These are phyloP conservation scores for Microchrysa polita DNA, from an alignment of 2,888 invertebrate species.

Conservation along the genomic window DNA sequence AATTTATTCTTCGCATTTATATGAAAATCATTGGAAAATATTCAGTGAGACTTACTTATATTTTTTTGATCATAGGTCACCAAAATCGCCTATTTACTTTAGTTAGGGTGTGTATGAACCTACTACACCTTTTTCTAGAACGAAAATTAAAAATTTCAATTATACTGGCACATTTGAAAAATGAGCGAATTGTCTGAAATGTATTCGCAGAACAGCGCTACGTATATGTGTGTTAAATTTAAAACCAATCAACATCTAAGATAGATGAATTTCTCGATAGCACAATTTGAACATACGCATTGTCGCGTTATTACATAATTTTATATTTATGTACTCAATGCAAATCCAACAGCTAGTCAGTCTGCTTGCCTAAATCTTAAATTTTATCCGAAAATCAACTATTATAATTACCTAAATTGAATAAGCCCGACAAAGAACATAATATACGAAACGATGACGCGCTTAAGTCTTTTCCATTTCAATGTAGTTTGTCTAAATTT, in stretches of 20 bases:
- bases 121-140: too few species aligned
- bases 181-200: too few species aligned
- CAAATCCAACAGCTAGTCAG: neutral
- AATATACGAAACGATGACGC: neutral
- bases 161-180: too few species aligned
- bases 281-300: slow-evolving; percentile 38
- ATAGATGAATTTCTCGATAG: slow-evolving; percentile 14
- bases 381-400: slow-evolving; percentile 35
- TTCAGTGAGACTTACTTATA: too few species aligned
- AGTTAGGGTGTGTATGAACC: too few species aligned
- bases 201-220: too few species aligned
- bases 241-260: too few species aligned
- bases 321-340: neutral
- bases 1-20: neutral
- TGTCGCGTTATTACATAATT: slow-evolving; percentile 12
- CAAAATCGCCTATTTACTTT: too few species aligned
- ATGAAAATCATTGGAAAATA: neutral
- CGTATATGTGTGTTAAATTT: too few species aligned
- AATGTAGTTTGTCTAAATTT: neutral
- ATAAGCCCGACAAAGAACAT: slow-evolving; percentile 19
- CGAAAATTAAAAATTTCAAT: too few species aligned
- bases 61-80: too few species aligned
- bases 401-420: slow-evolving; percentile 39
- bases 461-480: slow-evolving; percentile 14
- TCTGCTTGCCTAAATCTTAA: neutral